These are phyloP conservation scores for Mustela lutreola DNA, from an alignment of 2,113 vertebrate genomes.

Conservation along the genomic window DNA sequence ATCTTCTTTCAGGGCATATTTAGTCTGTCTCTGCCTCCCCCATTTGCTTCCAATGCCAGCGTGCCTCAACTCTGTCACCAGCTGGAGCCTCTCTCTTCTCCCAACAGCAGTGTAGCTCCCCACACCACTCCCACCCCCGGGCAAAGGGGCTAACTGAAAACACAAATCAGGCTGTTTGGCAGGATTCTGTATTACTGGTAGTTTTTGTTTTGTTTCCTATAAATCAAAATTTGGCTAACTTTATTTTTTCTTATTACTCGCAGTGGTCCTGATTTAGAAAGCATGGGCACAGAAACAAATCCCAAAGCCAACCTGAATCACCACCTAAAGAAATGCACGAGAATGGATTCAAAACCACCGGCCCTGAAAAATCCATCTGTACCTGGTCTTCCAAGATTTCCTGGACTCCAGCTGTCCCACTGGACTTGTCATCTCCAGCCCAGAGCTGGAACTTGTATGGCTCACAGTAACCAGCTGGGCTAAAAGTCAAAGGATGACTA, in stretches of 20 bases:
- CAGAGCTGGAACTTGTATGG: background rate
- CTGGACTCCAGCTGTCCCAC: background rate
- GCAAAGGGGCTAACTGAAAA: slow-evolving; percentile 61
- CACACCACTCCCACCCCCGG: background rate
- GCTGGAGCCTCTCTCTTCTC: background rate
- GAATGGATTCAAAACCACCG: background rate
- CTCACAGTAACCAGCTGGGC: background rate
- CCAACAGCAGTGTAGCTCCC: background rate
- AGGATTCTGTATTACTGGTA: slow-evolving; percentile 32
- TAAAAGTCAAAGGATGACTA: slow-evolving; percentile 10
- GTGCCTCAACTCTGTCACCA: background rate
- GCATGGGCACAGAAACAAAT: background rate
- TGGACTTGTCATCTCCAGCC: background rate
- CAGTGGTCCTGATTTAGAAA: slow-evolving; percentile 54
- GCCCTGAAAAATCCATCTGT: background rate
- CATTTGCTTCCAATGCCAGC: background rate
- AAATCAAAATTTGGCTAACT: slow-evolving; percentile 61
- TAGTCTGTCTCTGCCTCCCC: background rate
- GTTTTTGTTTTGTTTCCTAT: background rate
- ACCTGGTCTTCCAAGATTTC: background rate
- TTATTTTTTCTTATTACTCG: slow-evolving; percentile 4
- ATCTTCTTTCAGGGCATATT: slow-evolving; percentile 20
- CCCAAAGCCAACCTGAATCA: slow-evolving; percentile 21
- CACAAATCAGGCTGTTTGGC: slow-evolving; percentile 65
- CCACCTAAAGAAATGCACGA: background rate